Evolutionary conservation across 2,113 vertebrate genomes (phyloP), one percentile per base, ranked within the genome.

Genomic region (Gopherus evgoodei): DNA sequence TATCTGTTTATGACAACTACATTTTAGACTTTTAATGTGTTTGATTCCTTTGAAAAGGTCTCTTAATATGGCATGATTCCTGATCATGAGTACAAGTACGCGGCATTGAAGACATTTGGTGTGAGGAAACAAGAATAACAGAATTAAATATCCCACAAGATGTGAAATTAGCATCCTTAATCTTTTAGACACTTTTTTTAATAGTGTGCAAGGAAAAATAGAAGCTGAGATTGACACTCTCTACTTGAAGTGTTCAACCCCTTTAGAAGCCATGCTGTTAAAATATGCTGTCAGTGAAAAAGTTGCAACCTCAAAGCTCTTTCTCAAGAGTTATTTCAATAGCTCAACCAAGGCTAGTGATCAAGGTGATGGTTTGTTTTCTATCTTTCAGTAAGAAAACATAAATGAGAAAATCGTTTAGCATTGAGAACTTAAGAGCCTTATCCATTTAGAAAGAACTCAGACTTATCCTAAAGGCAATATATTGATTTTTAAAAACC

Each of bases 331-430:
- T 69, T 69, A 57, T 69, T 91, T 49, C n/a, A n/a, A 13, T 75
- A 69, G 22, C 89, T 47, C 21, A 29, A 29, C 11, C 38, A 25
- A 50, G 21, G 57, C 88, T 47, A 87, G 27, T 90, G 78, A 93
- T 72, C 75, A 35, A 82, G 86, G 93, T 84, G n/a, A 38, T 65
- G 22, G 29, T 57, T 91, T 84, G 38, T 65, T 90, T 96, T 81
- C 47, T 29, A 19, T 95, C 56, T 91, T 42, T 87, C 75, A 69
- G 25, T 82, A 69, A 80, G 57, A 86, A 90, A 31, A 79, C 19
- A 78, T 89, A 91, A 94, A 91, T 84, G n/a, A 88, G 59, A 91
- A 90, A 90, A 85, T 8, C 87, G 80, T 49, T 49, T 49, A 16
- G 31, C 9, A 1, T 85, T 72, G 2, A 88, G 31, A 22, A 12